Evolutionary conservation across 2,888 invertebrate species (phyloP), one percentile per base, ranked within the genome.

Genomic region (Dynastes maya): DNA sequence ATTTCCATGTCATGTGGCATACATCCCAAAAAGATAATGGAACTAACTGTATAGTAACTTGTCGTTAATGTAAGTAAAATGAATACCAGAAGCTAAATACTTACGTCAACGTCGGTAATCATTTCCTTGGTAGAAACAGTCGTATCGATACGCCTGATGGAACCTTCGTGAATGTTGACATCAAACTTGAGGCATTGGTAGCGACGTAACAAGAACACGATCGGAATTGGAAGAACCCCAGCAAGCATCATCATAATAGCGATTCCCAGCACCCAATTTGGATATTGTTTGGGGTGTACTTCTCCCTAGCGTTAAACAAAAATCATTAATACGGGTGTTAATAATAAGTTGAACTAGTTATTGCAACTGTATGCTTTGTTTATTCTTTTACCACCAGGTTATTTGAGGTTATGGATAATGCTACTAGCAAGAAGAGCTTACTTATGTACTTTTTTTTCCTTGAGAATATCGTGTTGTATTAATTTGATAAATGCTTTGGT

Each of bases 101-200:
- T 95, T 89, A 96, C 96, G 89, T 97, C 97, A 85, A 96, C 96
- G 85, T 96, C 96, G 82, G 95, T 96, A 91, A 97, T 96, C 97
- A 97, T 97, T 89, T 97, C 97, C 88, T 97, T 96, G 37, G 97
- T 97, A 29, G 97, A 97, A 11, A 96, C 96, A 0, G 97, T 97
- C 45, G 97, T 97, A 88, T 97, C 97, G 85, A 97, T 96, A 84
- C 97, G 92, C 84, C 97, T 91, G 88, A 97, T 96, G 81, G 97
- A 96, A 40, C 96, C 96, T 90, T 97, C 96, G 88, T 97, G 97
- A 85, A 97, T 97, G 89, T 97, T 95, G 85, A 96, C 92, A 87
- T 97, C 97, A 83, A 96, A 92, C 83, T 95, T 94, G 81, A 96
- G 92, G 86, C 96, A 96, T 89, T 97, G 97, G 93, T 96, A 97